Evolutionary conservation across 2,113 vertebrate species (phyloP).

Genomic region (Nicator chloris): DNA sequence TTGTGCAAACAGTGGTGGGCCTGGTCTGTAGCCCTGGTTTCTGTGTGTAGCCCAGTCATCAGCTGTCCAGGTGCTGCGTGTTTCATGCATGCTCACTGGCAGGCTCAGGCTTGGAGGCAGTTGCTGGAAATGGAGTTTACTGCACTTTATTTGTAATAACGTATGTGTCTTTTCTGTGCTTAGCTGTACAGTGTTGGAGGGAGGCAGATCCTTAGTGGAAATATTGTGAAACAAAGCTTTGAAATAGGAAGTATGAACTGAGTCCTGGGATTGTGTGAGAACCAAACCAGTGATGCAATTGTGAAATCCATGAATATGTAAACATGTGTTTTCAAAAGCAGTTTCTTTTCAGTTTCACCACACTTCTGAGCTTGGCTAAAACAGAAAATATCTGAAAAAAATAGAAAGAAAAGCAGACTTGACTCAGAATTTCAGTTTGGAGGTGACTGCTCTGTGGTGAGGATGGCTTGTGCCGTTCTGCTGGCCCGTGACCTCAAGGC

Average conservation of each 20-base stretch:
- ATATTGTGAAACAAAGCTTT: slow-evolving; percentile 24
- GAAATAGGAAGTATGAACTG: background rate
- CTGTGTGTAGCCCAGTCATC: background rate
- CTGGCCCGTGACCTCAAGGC: background rate
- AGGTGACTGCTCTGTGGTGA: background rate
- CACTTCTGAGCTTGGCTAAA: background rate
- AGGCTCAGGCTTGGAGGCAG: background rate
- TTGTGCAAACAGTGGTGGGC: background rate
- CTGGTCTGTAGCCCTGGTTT: background rate
- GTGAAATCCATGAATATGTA: background rate
- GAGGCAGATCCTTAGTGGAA: background rate
- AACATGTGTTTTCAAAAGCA: background rate
- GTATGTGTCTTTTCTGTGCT: background rate
- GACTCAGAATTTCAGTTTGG: background rate
- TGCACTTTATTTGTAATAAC: background rate
- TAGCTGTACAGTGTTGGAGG: background rate
- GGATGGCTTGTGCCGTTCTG: accelerated
- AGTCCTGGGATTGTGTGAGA: slow-evolving; percentile 23
- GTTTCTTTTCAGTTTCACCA: background rate
- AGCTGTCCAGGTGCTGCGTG: accelerated
- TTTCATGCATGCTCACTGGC: background rate
- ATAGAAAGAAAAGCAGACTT: background rate
- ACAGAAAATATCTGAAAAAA: background rate
- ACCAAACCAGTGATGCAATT: background rate
- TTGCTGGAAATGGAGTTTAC: background rate